Evolutionary conservation across 2,113 vertebrate species (phyloP).

Genomic region (Pelmatolapia mariae): DNA sequence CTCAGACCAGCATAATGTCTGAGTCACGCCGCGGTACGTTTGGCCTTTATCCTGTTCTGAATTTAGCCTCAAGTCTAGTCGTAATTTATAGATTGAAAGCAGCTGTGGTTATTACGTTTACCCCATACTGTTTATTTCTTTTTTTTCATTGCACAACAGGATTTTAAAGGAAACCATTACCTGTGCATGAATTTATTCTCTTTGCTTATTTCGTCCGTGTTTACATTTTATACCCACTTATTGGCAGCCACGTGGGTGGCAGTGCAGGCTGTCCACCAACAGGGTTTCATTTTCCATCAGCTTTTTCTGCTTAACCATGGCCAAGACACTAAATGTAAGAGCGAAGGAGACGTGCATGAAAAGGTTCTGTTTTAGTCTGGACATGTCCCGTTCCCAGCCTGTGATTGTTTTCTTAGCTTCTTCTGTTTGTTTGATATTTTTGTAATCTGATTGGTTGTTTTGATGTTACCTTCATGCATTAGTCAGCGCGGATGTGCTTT

Average conservation of each 20-base stretch:
- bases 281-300: background rate
- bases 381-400: accelerated
- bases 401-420: background rate
- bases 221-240: background rate
- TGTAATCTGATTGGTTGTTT: background rate
- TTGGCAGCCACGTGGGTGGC: background rate
- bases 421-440: background rate
- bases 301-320: background rate
- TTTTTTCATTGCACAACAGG: background rate
- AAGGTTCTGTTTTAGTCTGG: background rate
- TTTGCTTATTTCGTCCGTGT: background rate
- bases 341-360: background rate
- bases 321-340: background rate
- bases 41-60: background rate
- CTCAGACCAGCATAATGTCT: background rate
- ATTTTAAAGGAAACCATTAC: background rate
- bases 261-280: background rate
- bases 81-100: background rate
- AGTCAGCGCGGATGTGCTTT: background rate
- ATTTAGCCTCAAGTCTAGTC: background rate
- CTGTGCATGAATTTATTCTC: background rate
- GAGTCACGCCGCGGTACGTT: background rate
- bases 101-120: background rate
- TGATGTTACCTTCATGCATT: background rate
- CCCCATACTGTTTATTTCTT: background rate